Evolutionary conservation across 1,140 invertebrate genomes (phyloP), one percentile per base, ranked within the genome.

Genomic region (Scaptodrosophila lebanonensis): DNA sequence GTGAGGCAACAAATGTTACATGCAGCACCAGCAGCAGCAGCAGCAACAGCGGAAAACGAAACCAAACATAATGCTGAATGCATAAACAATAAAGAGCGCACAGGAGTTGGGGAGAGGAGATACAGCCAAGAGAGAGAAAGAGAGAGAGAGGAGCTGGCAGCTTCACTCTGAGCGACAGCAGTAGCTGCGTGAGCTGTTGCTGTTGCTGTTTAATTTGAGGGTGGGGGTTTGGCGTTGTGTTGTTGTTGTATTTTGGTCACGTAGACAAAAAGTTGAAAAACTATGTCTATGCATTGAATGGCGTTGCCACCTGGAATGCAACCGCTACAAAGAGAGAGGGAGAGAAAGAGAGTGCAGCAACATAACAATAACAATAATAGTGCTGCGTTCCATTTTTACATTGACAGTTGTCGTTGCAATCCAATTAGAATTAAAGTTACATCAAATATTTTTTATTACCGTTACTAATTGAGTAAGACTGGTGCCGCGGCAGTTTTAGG

Each of bases 241-340:
- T 67, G 49, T 57, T 57, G 57, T 57, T 65, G 75, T 61, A 50
- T 22, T 79, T 65, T 54, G 57, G 73, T 77, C 73, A 77, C 73
- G 73, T 79, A 77, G 73, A 72, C 73, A 36, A 20, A 75, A 76
- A 63, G 2, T 16, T 32, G 8, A 25, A 38, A 56, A 42, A 65
- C 22, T 25, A 25, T 25, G 35, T 36, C 66, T 59, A 63, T 48
- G 16, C 43, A 40, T 25, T 25, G 22, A 8, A 3, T 42, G 42
- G 73, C 64, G 72, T 77, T 77, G 72, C 72, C 72, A 77, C 67
- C 53, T 72, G 30, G 70, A 27, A 27, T 2, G 35, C 2, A n/a
- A 32, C 22, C 50, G 42, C 53, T 44, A 63, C 67, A 72, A 68
- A 79, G 35, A 58, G 71, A 66, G 22, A 25, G 22, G 3, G 8